Percentiles rank a stretch among this genome's conserved stretches.
Conservation (phyloP, 2,888 invertebrate genomes). For the Catonia carolina region DNA sequence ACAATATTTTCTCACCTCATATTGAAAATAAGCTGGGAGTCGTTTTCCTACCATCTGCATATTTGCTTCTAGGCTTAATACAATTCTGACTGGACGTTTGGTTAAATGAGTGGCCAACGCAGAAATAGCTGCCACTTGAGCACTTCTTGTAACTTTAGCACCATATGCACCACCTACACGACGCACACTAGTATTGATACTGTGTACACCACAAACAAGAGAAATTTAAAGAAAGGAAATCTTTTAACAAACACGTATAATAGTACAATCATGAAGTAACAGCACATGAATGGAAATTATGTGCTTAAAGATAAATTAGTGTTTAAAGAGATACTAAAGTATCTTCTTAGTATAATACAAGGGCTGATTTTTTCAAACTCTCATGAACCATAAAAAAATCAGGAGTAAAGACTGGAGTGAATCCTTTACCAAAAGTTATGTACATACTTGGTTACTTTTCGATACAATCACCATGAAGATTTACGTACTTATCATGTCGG, state of each 20-base stretch:
- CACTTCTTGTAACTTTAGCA: conserved; percentile 60
- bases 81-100: conserved; percentile 62
- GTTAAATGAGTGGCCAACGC: conserved; percentile 61
- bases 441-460: too few relatives aligned
- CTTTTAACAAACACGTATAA: neutral
- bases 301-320: too few relatives aligned
- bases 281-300: too few relatives aligned
- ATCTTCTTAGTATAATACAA: too few relatives aligned
- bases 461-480: too few relatives aligned
- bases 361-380: too few relatives aligned
- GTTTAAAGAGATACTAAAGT: too few relatives aligned
- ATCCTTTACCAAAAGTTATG: too few relatives aligned
- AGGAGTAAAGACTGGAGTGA: too few relatives aligned
- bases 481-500: too few relatives aligned
- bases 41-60: conserved; percentile 65
- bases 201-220: conserved; percentile 42
- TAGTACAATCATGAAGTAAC: too few relatives aligned
- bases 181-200: conserved; percentile 62
- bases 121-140: conserved; percentile 55
- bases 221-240: neutral
- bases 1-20: conserved; percentile 59
- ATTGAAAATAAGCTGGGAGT: conserved; percentile 52
- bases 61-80: conserved; percentile 62
- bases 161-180: conserved; percentile 80
- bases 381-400: too few relatives aligned